These are phyloP conservation scores for Apostichopus californicus DNA, from an alignment of 35 echinoderm and acorn worm genomes.

Conservation along the genomic window DNA sequence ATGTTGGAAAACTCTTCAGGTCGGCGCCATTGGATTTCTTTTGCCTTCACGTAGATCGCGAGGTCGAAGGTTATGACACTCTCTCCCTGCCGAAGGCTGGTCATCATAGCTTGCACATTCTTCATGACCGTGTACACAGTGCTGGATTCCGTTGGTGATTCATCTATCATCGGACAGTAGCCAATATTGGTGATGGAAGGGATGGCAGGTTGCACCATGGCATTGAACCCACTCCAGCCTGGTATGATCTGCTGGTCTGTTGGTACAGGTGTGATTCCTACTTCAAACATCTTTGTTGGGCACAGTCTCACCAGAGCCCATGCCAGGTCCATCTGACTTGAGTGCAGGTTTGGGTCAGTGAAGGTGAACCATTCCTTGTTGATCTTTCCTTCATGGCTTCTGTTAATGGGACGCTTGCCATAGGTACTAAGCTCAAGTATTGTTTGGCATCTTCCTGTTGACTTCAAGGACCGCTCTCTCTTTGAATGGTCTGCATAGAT, in stretches of 20 bases:
- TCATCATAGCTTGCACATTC: no score
- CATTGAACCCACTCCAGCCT: conserved; percentile 37
- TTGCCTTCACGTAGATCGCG: no score
- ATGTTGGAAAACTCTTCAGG: no score
- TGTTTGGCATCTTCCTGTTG: not conserved
- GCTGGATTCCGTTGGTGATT: conserved; percentile 44
- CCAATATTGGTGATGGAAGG: conserved; percentile 10
- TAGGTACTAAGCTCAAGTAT: conserved; percentile 45
- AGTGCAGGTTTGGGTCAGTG: no score
- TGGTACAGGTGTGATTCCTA: conserved; percentile 18
- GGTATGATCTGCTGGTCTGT: not conserved
- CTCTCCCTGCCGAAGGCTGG: no score
- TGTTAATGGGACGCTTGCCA: conserved; percentile 28
- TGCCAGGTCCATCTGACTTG: no score
- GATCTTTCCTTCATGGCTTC: no score
- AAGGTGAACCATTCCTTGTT: no score
- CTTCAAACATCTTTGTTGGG: conserved; percentile 31
- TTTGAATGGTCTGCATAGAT: conserved; percentile 41
- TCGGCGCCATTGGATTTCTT: no score
- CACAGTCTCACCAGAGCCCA: no score
- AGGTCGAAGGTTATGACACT: no score
- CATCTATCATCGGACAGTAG: conserved; percentile 50
- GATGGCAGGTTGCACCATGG: not conserved
- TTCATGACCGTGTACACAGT: no score
- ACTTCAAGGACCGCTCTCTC: conserved; percentile 9